A percentile compares a stretch with the other conserved stretches of the same genome.
Evolutionary conservation across 2,797 vertebrate genomes (phyloP).

Genomic region (Eutrigla gurnardus): DNA sequence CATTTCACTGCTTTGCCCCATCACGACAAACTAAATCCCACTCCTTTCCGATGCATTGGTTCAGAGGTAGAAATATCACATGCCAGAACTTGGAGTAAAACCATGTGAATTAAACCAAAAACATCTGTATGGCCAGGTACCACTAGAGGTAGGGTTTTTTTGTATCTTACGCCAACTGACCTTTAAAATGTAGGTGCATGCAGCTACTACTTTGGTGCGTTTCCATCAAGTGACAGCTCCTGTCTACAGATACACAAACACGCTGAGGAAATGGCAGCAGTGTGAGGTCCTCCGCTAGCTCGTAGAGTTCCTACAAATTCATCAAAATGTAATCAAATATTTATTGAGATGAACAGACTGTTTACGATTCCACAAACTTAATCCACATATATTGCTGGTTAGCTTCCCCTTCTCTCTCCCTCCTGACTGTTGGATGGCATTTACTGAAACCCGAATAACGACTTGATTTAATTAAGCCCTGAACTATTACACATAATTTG

Average conservation of each 20-base stretch:
- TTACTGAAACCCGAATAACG: slow-evolving; percentile 56
- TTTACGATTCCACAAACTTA: slow-evolving; percentile 4
- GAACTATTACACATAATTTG: slow-evolving; percentile 61
- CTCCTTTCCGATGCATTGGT: too few relatives aligned
- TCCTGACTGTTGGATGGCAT: slow-evolving; percentile 40
- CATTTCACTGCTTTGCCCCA: too few relatives aligned
- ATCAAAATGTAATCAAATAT: background rate
- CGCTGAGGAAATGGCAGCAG: background rate
- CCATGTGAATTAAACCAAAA: background rate
- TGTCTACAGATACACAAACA: background rate
- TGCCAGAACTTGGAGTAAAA: too few relatives aligned
- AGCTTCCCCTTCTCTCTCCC: slow-evolving; percentile 4
- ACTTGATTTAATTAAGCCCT: slow-evolving; percentile 65
- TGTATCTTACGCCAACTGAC: too few relatives aligned
- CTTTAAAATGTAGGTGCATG: background rate
- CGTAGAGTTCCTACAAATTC: slow-evolving; percentile 7
- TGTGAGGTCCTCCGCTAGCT: background rate
- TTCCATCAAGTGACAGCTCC: background rate
- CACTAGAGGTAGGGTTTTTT: background rate
- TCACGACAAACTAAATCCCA: too few relatives aligned
- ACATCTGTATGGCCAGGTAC: background rate
- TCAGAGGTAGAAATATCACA: background rate
- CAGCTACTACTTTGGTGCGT: background rate
- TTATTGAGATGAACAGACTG: slow-evolving; percentile 20
- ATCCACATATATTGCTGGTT: background rate